Base-by-base conservation (phyloP, 2,797 vertebrate genomes). In the Eremophila alpestris region DNA sequence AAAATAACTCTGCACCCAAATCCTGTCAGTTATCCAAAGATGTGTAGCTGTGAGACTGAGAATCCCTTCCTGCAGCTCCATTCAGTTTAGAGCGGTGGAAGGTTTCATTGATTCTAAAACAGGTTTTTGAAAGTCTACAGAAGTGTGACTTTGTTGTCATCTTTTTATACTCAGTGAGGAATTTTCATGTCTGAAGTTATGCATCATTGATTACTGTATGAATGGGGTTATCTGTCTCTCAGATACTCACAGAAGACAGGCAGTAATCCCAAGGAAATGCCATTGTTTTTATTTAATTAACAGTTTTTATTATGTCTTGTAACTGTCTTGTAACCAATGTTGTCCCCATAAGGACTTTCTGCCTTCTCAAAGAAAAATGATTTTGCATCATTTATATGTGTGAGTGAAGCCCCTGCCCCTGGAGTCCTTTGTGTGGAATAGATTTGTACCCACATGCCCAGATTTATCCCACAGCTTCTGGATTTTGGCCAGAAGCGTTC, bases 251-350 rank as follows among this genome's bases (percentile, higher is more conserved):
- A 48, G 75, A 89, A 92, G 54, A 23, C 76, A 87, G 32, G 24
- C 75, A 85, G 52, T 68, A 96, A 89, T 91, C 75, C 69, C 79
- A 83, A 83, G 49, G 64, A 92, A 92, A 74, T 58, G 43, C 16
- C 43, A 63, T 87, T 87, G 59, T 16, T 86, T 80, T 92, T 75
- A 85, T 90, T 90, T 85, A 87, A 89, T 90, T 94, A 81, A 54
- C 43, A 67, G 38, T 83, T 94, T 94, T 54, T 60, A 63, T 83
- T 87, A 75, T 81, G 65, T 85, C 83, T 78, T 73, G 46, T 76
- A 86, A 70, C 49, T 16, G 3, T 83, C 63, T 82, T 69, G 51
- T 65, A 83, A 70, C 68, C 56, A 75, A 24, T 17, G 9, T 52
- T 49, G 16, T 83, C 36, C 21, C 65, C 46, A 7, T 49, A 69